Evolutionary conservation across 2,113 vertebrate genomes (phyloP), one percentile per base, ranked within the genome.

Genomic region (Seriola rivoliana): DNA sequence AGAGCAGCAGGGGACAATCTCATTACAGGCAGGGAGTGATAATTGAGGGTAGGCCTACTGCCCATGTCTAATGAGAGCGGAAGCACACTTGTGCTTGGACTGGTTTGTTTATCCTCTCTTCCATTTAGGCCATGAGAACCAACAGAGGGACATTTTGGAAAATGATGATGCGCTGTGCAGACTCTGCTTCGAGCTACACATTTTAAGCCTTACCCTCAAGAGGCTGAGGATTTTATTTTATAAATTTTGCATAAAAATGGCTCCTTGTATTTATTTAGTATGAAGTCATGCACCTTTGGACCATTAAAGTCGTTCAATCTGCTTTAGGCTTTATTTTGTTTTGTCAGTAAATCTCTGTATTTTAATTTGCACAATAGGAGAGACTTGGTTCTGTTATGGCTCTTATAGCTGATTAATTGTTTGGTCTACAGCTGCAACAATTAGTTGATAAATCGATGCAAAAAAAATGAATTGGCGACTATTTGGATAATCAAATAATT

Each of bases 41-140:
- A 87, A 82, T 34, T 60, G 62, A 83, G 74, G 58, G 54, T 34
- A 38, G 68, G 66, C 72, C 73, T 59, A 75, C 72, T 71, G 69
- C 58, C 71, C 64, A 58, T 59, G 68, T 60, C 34, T 67, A 70
- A 76, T 54, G 58, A 87, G 50, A 82, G 46, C 2, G 2, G 79
- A 81, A 52, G 25, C 19, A 60, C 36, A 40, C 36, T 58, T 66
- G 34, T 29, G 50, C n/a, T 29, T 69, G 23, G 58, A 73, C 63
- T 55, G 67, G 34, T 75, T 83, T 84, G 68, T 90, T 84, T 74
- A 70, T 46, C 2, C 23, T 57, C 52, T 40, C 59, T 23, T 57
- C 12, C 65, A 68, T 70, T n/a, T 8, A 42, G 75, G 36, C 59
- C 42, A 64, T 54, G 55, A 71, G 40, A 40, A 54, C 38, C 68